These are phyloP conservation scores for Zapus hudsonius DNA, from an alignment of 2,113 vertebrate species.

Conservation along the genomic window DNA sequence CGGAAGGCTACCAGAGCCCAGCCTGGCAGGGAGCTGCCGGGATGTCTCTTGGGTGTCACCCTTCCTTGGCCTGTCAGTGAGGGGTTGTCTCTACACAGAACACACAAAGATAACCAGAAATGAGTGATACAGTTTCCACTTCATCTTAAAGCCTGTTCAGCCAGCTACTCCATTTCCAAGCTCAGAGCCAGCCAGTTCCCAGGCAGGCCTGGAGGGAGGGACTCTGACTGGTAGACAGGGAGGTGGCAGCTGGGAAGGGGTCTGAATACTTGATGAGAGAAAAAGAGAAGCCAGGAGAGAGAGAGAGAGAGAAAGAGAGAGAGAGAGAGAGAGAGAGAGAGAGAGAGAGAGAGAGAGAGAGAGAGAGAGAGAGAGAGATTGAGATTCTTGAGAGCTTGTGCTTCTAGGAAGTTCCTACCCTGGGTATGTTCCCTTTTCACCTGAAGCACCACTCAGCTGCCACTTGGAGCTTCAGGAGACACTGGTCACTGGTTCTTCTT, in stretches of 20 bases:
- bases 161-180: not conserved
- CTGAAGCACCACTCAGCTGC: too few relatives aligned
- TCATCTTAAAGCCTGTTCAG: not conserved
- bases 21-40: not conserved
- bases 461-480: not conserved
- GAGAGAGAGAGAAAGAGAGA: too few relatives aligned
- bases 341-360: not conserved
- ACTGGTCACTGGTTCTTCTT: not conserved
- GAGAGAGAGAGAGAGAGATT: not conserved
- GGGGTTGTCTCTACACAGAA: not conserved
- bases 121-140: not conserved
- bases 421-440: not conserved
- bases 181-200: not conserved
- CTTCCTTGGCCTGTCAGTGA: not conserved
- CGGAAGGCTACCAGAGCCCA: not conserved
- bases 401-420: not conserved
- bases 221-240: not conserved
- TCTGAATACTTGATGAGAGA: not conserved
- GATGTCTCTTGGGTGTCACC: not conserved
- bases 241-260: not conserved
- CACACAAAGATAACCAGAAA: slow-evolving; percentile 12
- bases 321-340: not conserved
- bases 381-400: not conserved
- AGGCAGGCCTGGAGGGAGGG: not conserved
- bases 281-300: not conserved